These are phyloP conservation scores for Toxostoma redivivum DNA, from an alignment of 2,113 vertebrate species.

Conservation along the genomic window DNA sequence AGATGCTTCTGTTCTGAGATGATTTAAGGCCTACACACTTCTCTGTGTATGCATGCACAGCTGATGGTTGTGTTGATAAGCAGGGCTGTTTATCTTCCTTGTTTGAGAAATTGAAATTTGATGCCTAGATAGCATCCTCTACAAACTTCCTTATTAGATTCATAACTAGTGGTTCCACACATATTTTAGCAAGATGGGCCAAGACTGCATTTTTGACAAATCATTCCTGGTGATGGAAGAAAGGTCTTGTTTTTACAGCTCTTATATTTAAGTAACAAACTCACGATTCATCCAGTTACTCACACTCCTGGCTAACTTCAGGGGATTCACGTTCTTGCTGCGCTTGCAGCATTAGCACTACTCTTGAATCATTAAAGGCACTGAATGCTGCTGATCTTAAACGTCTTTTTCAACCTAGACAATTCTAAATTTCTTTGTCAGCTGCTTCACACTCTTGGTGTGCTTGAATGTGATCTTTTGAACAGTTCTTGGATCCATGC, in stretches of 20 bases:
- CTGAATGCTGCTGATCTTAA: background rate
- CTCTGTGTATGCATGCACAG: background rate
- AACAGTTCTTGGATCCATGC: background rate
- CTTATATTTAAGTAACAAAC: background rate
- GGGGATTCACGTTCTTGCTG: background rate
- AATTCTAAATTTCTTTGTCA: background rate
- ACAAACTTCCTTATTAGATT: background rate
- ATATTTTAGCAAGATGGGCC: background rate
- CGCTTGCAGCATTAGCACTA: background rate
- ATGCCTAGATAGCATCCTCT: background rate
- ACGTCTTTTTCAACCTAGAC: background rate
- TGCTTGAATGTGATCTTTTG: background rate
- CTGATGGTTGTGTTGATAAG: background rate
- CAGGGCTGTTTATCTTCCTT: background rate
- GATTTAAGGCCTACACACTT: background rate
- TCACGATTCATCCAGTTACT: background rate
- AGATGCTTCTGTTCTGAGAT: background rate
- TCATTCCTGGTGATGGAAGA: background rate
- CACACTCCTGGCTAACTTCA: background rate
- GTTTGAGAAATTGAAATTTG: background rate
- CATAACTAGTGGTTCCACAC: background rate
- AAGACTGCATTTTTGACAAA: background rate
- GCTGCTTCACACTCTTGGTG: background rate
- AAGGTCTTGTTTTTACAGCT: background rate
- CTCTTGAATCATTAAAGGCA: background rate